Conservation (phyloP, 2,888 invertebrate genomes). For the Thysanoteuthis rhombus region DNA sequence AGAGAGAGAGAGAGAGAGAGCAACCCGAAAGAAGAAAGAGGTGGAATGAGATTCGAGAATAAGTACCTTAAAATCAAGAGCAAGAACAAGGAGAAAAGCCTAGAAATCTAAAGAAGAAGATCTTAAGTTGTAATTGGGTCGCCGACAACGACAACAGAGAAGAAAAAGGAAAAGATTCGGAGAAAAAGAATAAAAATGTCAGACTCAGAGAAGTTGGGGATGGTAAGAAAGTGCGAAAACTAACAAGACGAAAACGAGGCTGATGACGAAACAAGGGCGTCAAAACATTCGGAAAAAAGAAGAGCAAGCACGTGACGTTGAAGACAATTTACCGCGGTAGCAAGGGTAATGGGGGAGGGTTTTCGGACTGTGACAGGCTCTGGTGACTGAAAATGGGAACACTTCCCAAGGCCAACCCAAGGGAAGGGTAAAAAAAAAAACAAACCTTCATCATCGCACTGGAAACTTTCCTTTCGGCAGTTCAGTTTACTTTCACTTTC, state of each 20-base stretch:
- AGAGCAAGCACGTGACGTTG: background rate
- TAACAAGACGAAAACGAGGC: background rate
- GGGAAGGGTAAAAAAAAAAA: background rate
- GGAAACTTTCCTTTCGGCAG: background rate
- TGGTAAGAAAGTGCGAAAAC: background rate
- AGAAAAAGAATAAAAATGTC: too few species aligned
- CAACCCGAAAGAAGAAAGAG: too few species aligned
- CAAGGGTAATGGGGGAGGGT: background rate
- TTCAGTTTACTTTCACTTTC: background rate
- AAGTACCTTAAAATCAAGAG: too few species aligned
- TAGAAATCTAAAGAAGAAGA: too few species aligned
- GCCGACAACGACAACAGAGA: background rate
- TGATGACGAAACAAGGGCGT: background rate
- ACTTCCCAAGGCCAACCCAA: background rate
- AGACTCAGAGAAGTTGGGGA: background rate
- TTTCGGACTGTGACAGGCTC: background rate
- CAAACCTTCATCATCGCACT: background rate
- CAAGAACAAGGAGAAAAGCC: too few species aligned
- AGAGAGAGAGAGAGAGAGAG: too few species aligned
- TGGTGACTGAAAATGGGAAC: background rate
- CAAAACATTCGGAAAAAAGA: background rate
- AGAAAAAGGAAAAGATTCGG: background rate
- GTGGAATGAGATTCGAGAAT: too few species aligned
- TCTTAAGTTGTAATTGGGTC: too few species aligned
- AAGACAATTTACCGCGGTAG: background rate